Evolutionary conservation across 2,113 vertebrate species (phyloP).

Genomic region (Corythaixoides concolor): DNA sequence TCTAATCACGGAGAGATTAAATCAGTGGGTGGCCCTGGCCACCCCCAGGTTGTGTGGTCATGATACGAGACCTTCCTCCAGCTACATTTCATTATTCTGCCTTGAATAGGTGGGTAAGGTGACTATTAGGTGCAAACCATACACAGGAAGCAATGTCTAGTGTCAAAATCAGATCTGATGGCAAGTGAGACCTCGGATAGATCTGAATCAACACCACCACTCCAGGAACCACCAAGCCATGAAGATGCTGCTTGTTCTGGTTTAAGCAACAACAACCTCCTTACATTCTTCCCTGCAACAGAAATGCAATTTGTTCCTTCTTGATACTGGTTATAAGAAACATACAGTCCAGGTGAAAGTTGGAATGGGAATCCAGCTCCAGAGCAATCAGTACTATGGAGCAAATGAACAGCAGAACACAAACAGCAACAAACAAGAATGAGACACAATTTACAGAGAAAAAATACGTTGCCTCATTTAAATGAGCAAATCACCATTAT

Average conservation of each 20-base stretch:
- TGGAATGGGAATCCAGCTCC: background rate
- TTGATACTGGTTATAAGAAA: background rate
- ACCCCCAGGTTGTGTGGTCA: background rate
- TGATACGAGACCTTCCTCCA: background rate
- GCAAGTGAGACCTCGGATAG: background rate
- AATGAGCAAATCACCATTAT: background rate
- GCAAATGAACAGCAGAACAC: background rate
- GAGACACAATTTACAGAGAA: background rate
- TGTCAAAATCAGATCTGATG: background rate
- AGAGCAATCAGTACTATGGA: fast-evolving
- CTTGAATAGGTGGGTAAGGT: background rate
- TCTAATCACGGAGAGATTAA: fast-evolving
- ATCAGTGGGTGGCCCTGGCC: background rate
- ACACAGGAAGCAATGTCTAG: background rate
- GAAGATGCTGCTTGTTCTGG: background rate
- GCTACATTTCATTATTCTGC: background rate
- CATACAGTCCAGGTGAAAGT: background rate
- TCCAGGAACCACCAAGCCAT: background rate
- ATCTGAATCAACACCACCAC: background rate
- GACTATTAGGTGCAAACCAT: background rate
- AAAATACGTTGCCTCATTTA: background rate
- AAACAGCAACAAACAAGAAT: background rate
- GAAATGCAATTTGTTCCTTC: background rate
- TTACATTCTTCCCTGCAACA: background rate
- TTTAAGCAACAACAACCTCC: background rate